Base-by-base conservation (phyloP, 2,797 vertebrate genomes). In the Phalloptychus januarius region DNA sequence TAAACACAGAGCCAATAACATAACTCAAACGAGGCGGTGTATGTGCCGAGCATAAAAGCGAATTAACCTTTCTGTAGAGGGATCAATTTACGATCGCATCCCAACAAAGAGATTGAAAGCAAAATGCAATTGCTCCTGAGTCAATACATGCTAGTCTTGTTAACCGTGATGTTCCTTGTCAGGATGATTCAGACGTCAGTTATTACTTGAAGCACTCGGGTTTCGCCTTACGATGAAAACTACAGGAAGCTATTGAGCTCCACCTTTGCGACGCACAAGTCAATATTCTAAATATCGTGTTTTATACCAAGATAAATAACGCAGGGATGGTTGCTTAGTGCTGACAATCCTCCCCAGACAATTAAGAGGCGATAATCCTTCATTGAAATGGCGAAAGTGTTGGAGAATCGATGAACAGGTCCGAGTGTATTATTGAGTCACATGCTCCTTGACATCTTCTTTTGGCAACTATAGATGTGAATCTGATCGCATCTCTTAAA, bases 331-430 rank as follows among this genome's bases (percentile, higher is more conserved):
- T 23, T 38, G 12, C n/a, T 50, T 67, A 8, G 56, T 48, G 65
- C 79, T 89, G 79, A 86, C 74, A 83, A 76, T 45, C 15, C 50
- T 74, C 7, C 58, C 65, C 61, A 71, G 86, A 87, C 80, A 78
- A 83, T 16, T 33, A 0, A 0, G 44, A 69, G 38, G 82, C 65
- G 80, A 75, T 77, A 76, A 82, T 79, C 71, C 56, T 78, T 88
- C 73, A 88, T 85, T 89, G 85, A 83, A 89, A 75, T 44, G 42
- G 85, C 83, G 85, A 84, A 87, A 79, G 54, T 75, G 81, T 25
- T 36, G 71, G 54, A 15, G 79, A 71, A 92, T 91, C 82, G 81
- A 92, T 90, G 74, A 28, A 44, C 15, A 50, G 31, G 73, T 87
- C 75, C 25, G 48, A 6, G 72, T 74, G 80, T 82, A 83, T 92